Base-by-base conservation (phyloP, 2,113 vertebrate species). In the Psilopogon haemacephalus region DNA sequence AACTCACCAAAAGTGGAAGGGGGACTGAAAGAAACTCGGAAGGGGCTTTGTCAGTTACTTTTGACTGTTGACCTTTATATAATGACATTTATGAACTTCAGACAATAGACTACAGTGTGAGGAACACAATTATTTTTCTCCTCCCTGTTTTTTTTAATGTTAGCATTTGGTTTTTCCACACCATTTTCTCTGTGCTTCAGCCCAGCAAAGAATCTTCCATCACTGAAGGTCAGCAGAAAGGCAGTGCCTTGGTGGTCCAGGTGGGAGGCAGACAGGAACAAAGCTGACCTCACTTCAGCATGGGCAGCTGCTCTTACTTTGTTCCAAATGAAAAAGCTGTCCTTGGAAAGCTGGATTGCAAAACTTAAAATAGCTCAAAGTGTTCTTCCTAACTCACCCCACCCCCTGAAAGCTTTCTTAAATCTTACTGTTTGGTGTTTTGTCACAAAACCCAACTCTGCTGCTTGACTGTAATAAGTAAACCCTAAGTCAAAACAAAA, bases 221-320 rank as follows among this genome's bases (percentile, higher is more conserved):
- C 55, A 32, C 89, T 55, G 80, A 38, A 82, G 89, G 91, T 91
- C 95, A 91, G 73, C 46, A 40, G 0, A 24, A 54, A 88, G 91
- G 76, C 93, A 96, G 58, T 55, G 94, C 74, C 83, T 91, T 97
- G 95, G 96, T 97, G 96, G 95, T 95, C 95, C 91, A 91, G 91
- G 93, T 95, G 94, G 94, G 93, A 95, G 90, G 91, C 67, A 44
- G 65, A 55, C 56, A 75, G 58, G 80, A 86, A 71, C 68, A 71
- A 33, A 72, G 69, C 80, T 95, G 94, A 95, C 93, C 84, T 89
- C 1, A 6, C 89, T 62, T 77, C 71, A 63, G 72, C 72, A 15
- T 27, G 69, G 95, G 38, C 85, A 91, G 84, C 91, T 96, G 95
- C 82, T 83, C 90, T 55, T 55, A 52, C 19, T 89, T 85, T 71